Evolutionary conservation across 2,888 invertebrate species (phyloP), one percentile per base, ranked within the genome.

Genomic region (Crematogaster levior): DNA sequence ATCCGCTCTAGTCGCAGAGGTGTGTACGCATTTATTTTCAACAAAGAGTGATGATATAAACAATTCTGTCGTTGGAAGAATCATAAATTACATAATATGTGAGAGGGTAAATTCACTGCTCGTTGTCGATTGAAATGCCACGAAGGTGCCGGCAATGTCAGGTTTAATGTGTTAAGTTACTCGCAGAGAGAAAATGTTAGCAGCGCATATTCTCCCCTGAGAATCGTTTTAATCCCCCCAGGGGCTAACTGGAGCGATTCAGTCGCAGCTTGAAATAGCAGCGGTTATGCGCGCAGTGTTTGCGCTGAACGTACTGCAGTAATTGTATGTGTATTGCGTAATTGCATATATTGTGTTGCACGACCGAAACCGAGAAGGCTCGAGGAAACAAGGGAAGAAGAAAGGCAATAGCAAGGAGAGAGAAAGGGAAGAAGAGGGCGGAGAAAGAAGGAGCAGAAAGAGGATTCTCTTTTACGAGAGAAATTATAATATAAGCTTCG

Each of bases 281-380:
- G 30, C 61, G 63, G 48, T 85, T 85, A 74, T 34, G 37, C 75
- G 72, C 81, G 63, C 68, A 72, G 58, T 40, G 53, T 40, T 58
- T 68, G 60, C 79, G 18, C 40, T 58, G 27, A 66, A 53, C 56
- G 60, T 72, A 63, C 15, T 72, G 53, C 56, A 12, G n/a, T 77
- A 81, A 75, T 86, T 84, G 60, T 68, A 77, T 43, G 51, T 75
- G 56, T 51, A 48, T 24, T 46, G 46, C 30, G 81, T 77, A 83
- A 85, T 86, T 77, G 77, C 75, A 81, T 61, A 81, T 81, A 83
- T 84, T 73, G 56, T 66, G 53, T 73, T 53, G 61, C n/a, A 10
- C 30, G 40, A 21, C 48, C 30, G 30, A 65, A 70, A 73, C 15
- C 18, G 81, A n/a, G 51, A 30, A 84, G 30, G 24, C 37, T 60